Percentiles rank a stretch among this genome's conserved stretches.
phyloP scores from a whole-genome alignment of 1,140 invertebrate genomes.

The Drosophila azteca region DNA sequence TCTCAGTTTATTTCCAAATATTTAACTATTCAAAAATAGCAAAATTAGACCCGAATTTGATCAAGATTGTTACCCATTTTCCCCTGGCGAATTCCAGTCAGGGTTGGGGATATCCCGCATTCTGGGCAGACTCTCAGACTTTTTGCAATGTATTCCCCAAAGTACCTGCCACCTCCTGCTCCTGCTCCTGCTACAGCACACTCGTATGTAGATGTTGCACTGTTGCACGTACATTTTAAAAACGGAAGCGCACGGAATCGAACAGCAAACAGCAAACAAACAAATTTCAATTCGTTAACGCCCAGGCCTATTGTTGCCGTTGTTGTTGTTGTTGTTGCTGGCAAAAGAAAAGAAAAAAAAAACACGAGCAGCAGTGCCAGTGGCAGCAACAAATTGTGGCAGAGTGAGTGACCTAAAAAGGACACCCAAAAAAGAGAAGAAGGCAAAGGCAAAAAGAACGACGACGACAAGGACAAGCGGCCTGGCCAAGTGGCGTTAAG shows the following conservation, averaged over 20 bases:
- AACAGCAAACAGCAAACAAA: constrained; percentile 78
- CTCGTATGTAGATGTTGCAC: constrained; percentile 40
- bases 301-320: constrained; percentile 41
- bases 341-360: constrained; percentile 27
- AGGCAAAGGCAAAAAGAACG: constrained; percentile 22
- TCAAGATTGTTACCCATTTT: too few species aligned
- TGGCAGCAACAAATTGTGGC: constrained; percentile 28
- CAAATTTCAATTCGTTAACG: constrained; percentile 76
- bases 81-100: too few species aligned
- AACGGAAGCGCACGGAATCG: constrained; percentile 66
- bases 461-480: constrained; percentile 43
- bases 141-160: constrained; percentile 44
- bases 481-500: constrained; percentile 57
- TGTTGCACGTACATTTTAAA: constrained; percentile 62
- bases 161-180: not conserved
- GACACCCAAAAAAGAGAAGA: not conserved
- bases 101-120: too few species aligned
- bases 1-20: too few species aligned
- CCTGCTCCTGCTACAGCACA: not conserved
- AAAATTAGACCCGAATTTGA: too few species aligned
- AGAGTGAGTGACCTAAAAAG: constrained; percentile 40
- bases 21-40: too few species aligned
- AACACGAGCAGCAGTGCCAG: not conserved
- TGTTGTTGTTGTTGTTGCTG: constrained; percentile 16
- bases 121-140: too few species aligned